These are phyloP conservation scores for Gopherus flavomarginatus DNA, from an alignment of 2,113 vertebrate species.

Conservation along the genomic window DNA sequence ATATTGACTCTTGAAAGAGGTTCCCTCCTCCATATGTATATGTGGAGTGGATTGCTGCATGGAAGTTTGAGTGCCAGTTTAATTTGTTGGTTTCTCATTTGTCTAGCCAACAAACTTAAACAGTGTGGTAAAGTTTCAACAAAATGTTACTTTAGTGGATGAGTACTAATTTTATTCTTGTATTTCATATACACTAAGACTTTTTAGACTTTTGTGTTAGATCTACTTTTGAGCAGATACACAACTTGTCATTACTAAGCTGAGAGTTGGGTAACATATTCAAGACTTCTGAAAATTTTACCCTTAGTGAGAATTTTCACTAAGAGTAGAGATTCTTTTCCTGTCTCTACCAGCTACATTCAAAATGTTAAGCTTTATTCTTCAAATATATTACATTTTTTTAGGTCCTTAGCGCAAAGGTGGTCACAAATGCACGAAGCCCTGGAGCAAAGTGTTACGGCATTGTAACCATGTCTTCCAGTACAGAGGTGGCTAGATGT, in stretches of 20 bases:
- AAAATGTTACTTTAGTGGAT: neutral
- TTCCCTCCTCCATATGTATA: neutral
- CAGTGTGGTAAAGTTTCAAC: neutral
- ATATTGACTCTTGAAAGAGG: neutral
- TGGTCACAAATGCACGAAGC: conserved; percentile 96
- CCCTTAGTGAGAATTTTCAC: neutral
- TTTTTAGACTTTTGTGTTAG: neutral
- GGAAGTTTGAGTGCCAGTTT: neutral
- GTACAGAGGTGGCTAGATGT: conserved; percentile 91
- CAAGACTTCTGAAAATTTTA: neutral
- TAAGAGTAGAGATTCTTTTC: neutral
- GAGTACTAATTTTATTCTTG: neutral
- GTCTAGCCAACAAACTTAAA: neutral
- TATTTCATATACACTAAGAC: neutral
- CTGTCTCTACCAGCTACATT: neutral
- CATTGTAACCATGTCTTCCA: conserved; percentile 96
- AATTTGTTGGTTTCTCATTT: neutral
- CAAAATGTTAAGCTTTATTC: neutral
- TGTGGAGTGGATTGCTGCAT: neutral
- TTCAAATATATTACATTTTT: conserved; percentile 32
- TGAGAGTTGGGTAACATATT: neutral
- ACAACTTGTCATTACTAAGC: neutral
- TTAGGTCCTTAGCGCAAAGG: conserved; percentile 96
- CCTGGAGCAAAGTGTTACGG: conserved; percentile 97
- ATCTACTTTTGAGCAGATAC: neutral